A percentile compares a stretch with the other conserved stretches of the same genome.
Evolutionary conservation across 92 coral and sea anemone species (phyloP).

Genomic region (Diadumene lineata): DNA sequence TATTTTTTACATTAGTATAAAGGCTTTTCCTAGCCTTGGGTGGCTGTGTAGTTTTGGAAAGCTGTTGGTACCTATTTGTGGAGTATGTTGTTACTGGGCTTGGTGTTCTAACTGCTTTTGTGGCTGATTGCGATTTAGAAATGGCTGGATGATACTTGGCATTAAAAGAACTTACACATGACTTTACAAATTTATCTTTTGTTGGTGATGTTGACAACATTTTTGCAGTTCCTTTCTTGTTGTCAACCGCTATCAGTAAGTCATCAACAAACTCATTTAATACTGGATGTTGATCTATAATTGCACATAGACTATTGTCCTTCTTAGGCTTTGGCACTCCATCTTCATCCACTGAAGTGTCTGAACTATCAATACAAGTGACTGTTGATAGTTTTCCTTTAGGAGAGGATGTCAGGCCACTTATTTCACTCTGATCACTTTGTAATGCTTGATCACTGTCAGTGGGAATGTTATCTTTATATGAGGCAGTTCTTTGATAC

Average conservation of each 20-base stretch:
- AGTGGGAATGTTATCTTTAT: not conserved
- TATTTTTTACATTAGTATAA: not conserved
- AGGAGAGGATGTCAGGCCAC: not conserved
- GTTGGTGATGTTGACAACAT: not conserved
- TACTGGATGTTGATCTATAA: slow-evolving; percentile 35
- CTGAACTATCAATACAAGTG: slow-evolving; percentile 23
- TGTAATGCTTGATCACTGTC: not conserved
- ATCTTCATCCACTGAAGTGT: slow-evolving; percentile 17
- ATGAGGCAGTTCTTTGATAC: too few species aligned
- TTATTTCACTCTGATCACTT: not conserved
- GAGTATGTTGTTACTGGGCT: slow-evolving; percentile 5
- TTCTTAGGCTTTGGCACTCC: not conserved
- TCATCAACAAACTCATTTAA: slow-evolving; percentile 50
- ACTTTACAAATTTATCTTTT: slow-evolving; percentile 9
- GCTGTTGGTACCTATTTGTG: not conserved
- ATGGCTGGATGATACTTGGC: slow-evolving; percentile 23
- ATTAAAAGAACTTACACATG: slow-evolving; percentile 31
- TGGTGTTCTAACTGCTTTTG: slow-evolving; percentile 4
- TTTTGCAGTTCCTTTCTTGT: slow-evolving; percentile 1
- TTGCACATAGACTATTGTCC: slow-evolving; percentile 31
- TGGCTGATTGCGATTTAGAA: not conserved
- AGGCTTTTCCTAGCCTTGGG: slow-evolving; percentile 11
- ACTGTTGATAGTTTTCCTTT: not conserved
- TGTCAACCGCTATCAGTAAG: slow-evolving; percentile 34
- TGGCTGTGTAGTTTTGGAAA: not conserved